Evolutionary conservation across 1,140 invertebrate genomes (phyloP).

Genomic region (Pseudomyrmex pallidus): DNA sequence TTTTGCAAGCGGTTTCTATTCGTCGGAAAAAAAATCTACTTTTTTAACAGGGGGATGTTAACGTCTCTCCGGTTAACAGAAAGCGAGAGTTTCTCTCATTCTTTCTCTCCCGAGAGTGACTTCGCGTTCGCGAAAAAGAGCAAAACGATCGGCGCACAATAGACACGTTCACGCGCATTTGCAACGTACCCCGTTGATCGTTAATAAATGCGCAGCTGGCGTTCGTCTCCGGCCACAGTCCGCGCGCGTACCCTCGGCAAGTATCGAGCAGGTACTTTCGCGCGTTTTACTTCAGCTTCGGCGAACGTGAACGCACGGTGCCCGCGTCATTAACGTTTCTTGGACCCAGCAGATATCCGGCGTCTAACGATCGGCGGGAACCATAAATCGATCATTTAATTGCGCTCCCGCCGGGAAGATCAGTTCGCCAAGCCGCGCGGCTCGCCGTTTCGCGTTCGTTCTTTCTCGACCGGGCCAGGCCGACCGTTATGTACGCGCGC

Average conservation of each 20-base stretch:
- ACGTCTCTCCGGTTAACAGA: too few relatives aligned
- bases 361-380: slow-evolving; percentile 76
- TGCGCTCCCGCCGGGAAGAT: slow-evolving; percentile 72
- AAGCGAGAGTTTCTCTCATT: neutral
- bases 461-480: slow-evolving; percentile 30
- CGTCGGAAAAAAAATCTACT: neutral
- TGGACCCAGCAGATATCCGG: slow-evolving; percentile 69
- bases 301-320: slow-evolving; percentile 61
- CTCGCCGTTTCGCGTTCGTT: slow-evolving; percentile 6
- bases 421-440: slow-evolving; percentile 62
- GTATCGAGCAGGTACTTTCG: slow-evolving; percentile 7
- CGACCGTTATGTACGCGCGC: slow-evolving; percentile 58
- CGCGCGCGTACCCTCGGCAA: neutral
- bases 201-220: slow-evolving; percentile 49
- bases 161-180: slow-evolving; percentile 37
- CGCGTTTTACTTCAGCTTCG: neutral
- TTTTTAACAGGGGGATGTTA: too few relatives aligned
- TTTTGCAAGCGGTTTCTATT: too few relatives aligned
- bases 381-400: slow-evolving; percentile 82
- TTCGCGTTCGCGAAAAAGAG: neutral
- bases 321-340: slow-evolving; percentile 72
- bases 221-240: neutral
- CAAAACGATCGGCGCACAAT: slow-evolving; percentile 35
- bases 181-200: slow-evolving; percentile 13
- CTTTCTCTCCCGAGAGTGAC: neutral